Evolutionary conservation across 2,888 invertebrate genomes (phyloP).

Genomic region (Folsomia candida): DNA sequence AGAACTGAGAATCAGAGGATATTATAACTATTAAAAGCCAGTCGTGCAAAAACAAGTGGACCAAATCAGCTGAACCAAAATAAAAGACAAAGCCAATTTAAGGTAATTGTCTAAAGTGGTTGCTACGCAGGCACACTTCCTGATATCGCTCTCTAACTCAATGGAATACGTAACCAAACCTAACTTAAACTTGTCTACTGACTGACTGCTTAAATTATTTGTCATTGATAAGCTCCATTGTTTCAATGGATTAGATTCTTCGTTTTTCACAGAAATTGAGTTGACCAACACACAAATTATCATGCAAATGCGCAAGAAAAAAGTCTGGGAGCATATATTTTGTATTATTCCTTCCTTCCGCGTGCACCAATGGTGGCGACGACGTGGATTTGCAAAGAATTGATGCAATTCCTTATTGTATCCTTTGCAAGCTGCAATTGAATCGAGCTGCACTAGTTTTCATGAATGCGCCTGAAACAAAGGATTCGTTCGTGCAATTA

Average conservation of each 20-base stretch:
- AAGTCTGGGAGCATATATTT: too few relatives aligned
- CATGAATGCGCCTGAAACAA: not conserved
- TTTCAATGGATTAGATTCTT: not conserved
- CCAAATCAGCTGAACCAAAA: not conserved
- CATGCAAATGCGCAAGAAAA: not conserved
- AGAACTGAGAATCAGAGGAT: too few relatives aligned
- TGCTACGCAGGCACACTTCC: too few relatives aligned
- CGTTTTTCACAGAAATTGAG: not conserved
- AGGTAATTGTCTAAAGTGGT: not conserved
- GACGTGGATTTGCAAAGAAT: not conserved
- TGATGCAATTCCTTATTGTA: not conserved
- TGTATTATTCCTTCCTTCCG: not conserved
- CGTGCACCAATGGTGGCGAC: not conserved
- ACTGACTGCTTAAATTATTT: too few relatives aligned
- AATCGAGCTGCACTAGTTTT: not conserved
- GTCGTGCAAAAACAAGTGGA: not conserved
- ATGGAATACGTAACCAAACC: too few relatives aligned
- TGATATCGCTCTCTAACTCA: too few relatives aligned
- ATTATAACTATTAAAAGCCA: too few relatives aligned
- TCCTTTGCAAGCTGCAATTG: too few relatives aligned
- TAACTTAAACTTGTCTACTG: too few relatives aligned
- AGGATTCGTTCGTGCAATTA: not conserved
- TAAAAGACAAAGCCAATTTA: not conserved
- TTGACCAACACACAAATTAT: not conserved
- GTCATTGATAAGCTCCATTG: not conserved